A percentile compares a stretch with the other conserved stretches of the same genome.
These are phyloP conservation scores for Falco rusticolus DNA, from an alignment of 2,797 vertebrate species.

Conservation along the genomic window DNA sequence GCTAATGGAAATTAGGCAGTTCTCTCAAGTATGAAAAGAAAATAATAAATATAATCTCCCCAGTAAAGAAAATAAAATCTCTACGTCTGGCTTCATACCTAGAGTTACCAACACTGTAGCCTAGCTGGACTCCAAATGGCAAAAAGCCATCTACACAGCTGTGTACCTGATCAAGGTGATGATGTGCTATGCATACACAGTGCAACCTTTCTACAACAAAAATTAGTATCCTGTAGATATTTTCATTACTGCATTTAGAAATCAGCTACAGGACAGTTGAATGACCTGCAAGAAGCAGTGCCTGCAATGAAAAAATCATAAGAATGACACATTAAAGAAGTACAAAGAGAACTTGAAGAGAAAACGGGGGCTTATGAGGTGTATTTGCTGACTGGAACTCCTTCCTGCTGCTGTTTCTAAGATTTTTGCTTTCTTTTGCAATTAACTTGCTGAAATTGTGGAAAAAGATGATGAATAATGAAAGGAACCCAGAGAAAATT, in stretches of 20 bases:
- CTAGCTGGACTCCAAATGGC: background rate
- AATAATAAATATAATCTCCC: background rate
- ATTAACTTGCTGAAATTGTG: background rate
- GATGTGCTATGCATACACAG: background rate
- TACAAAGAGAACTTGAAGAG: background rate
- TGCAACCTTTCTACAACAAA: background rate
- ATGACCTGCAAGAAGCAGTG: background rate
- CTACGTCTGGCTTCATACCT: background rate
- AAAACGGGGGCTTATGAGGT: background rate
- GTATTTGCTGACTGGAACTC: background rate
- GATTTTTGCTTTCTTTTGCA: background rate
- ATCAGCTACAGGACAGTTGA: background rate
- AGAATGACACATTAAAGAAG: background rate
- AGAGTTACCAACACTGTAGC: background rate
- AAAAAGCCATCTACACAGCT: background rate
- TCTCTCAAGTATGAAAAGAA: background rate
- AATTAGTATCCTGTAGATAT: background rate
- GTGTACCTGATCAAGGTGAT: background rate
- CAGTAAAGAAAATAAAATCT: background rate
- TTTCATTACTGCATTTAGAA: background rate
- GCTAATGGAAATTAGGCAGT: background rate
- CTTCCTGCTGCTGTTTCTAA: background rate
- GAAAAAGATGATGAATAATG: background rate
- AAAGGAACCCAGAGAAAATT: background rate
- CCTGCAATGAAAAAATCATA: background rate